Base-by-base conservation (phyloP, 1,140 invertebrate species). In the Ptiloglossa arizonensis region DNA sequence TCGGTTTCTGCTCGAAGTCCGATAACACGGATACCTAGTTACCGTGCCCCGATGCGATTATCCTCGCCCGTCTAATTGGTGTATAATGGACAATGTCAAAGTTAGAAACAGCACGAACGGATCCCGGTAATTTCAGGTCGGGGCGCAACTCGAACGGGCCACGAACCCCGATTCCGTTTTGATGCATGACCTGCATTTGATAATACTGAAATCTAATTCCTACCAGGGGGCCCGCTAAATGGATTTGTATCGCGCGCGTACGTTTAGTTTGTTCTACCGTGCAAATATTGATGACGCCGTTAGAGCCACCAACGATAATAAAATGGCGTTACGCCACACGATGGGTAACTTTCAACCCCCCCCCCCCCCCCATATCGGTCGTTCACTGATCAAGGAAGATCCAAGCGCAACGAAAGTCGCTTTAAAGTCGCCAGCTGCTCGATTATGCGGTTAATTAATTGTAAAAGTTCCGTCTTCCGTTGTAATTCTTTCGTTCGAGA, bases 201-300 rank as follows among this genome's bases (percentile, higher is more conserved):
- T 77, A 63, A 70, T 77, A 22, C 57, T 35, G 67, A 71, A 77
- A 71, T 77, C 67, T 71, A 77, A 71, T 77, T 77, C 46, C 22
- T 41, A n/a, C 11, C 13, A n/a, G 24, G 15, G 24, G 19, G 29
- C 2, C 9, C 0, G 63, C n/a, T 67, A 59, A 68, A 68, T 3
- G 73, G 54, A 60, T 76, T 59, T 59, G 54, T 68, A 68, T 59
- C 74, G 56, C 24, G 17, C 44, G 29, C 27, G 56, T 5, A 11
- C 50, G 74, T 60, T 35, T 59, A 27, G n/a, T 78, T 78, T 78
- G 44, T 71, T 63, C 57, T 46, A 13, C 22, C 17, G 22, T 38
- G 48, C 41, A 78, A 78, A 78, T 56, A 72, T 64, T 27, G 73
- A 75, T 59, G 48, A 15, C 27, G 59, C 66, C 35, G 50, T 48